Evolutionary conservation across 2,888 invertebrate genomes (phyloP), one percentile per base, ranked within the genome.

Genomic region (Empis livida): DNA sequence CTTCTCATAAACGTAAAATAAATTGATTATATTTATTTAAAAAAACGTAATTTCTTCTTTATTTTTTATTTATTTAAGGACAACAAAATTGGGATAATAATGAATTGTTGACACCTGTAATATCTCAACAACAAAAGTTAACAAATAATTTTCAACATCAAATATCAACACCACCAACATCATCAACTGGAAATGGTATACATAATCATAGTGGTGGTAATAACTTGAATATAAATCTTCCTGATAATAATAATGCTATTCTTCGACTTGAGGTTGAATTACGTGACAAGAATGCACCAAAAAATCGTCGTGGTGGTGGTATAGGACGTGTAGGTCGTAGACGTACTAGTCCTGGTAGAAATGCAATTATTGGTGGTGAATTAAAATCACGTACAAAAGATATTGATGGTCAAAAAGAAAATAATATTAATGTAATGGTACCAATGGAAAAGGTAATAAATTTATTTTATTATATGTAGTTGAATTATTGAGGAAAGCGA

Each of bases 391-490:
- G 37, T 45, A 45, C 46, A 46, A 2, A 55, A 71, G 56, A 68
- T 23, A 27, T n/a, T 14, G 23, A 27, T 23, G 16, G n/a, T 27
- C 20, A n/a, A 27, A 27, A 14, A 9, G 38, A 38, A 50, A 63
- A 65, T 49, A 73, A 72, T 56, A 63, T 65, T 54, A 71, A 72
- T 53, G 73, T 76, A 48, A 73, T 77, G 54, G 74, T 82, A 50
- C 79, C 82, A 17, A 79, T 82, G 75, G 82, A 82, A 69, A 80
- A 74, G 68, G 68, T 68, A 60, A 57, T 27, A 27, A 27, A 8
- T 27, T 27, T 27, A 5, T 27, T 27, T 2, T 27, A 5, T 20
- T 27, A 8, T 27, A 8, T 27, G 5, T 27, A 27, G 8, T 8
- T 27, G 23, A 27, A 8, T 27, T 27, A 8, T 27, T 27, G 9